Percentiles rank a stretch among this genome's conserved stretches.
These are phyloP conservation scores for Aphidoletes aphidimyza DNA, from an alignment of 2,888 invertebrate species.

Conservation along the genomic window DNA sequence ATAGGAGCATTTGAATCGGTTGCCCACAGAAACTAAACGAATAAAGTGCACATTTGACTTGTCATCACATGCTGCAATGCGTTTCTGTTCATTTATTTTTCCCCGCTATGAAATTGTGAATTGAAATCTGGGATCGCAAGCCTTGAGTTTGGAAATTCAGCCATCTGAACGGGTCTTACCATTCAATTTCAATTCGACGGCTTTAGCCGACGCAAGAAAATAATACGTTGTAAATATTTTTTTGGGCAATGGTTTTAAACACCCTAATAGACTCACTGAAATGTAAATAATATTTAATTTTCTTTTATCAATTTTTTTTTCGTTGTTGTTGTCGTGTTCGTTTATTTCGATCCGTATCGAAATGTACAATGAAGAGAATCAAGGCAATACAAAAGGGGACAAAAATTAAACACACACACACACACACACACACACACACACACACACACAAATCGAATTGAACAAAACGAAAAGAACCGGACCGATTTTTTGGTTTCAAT, in stretches of 20 bases:
- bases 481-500: no score
- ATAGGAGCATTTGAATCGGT: neutral
- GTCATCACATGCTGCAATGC: neutral
- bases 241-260: neutral
- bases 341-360: slow-evolving; percentile 20
- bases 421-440: no score
- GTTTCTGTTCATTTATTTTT: neutral
- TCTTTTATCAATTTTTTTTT: slow-evolving; percentile 11
- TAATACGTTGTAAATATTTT: slow-evolving; percentile 20
- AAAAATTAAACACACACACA: neutral
- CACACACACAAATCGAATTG: no score
- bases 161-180: neutral
- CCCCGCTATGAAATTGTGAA: neutral
- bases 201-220: neutral
- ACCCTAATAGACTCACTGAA: slow-evolving; percentile 47
- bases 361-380: neutral
- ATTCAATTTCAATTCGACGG: neutral
- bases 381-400: neutral
- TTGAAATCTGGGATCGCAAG: no score
- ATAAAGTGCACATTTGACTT: neutral
- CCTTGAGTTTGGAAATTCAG: no score
- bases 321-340: no score
- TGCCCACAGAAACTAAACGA: neutral
- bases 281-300: slow-evolving; percentile 47
- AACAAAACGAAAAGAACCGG: no score